Evolutionary conservation across 2,113 vertebrate genomes (phyloP).

Genomic region (Sula dactylatra): DNA sequence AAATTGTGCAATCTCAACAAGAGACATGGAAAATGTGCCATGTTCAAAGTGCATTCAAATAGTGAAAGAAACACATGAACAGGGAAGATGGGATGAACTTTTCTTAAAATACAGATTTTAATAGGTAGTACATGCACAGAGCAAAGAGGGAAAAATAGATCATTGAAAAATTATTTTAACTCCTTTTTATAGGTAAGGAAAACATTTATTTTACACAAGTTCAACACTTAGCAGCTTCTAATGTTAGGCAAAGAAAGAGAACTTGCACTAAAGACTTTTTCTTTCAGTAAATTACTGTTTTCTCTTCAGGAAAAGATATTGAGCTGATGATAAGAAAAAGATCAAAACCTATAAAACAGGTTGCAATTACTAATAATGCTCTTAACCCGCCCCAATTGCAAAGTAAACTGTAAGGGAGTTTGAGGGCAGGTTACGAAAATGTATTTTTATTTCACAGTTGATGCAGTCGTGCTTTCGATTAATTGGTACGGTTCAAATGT

Average conservation of each 20-base stretch:
- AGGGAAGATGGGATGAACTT: not conserved
- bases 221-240: not conserved
- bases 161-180: not conserved
- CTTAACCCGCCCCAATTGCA: not conserved
- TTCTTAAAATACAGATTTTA: not conserved
- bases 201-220: not conserved
- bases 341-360: not conserved
- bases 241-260: not conserved
- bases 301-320: not conserved
- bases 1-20: not conserved
- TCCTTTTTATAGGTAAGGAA: not conserved
- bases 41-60: not conserved
- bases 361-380: not conserved
- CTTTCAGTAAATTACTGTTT: not conserved
- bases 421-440: not conserved
- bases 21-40: not conserved
- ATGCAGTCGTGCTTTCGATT: not conserved
- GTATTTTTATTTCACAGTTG: conserved; percentile 12
- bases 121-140: not conserved
- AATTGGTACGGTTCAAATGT: conserved; percentile 26
- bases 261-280: not conserved
- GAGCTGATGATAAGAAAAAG: not conserved
- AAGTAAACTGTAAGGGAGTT: not conserved
- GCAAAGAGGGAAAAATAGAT: not conserved
- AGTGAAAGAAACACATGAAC: not conserved